Evolutionary conservation across 2,113 vertebrate genomes (phyloP).

Genomic region (Nymphicus hollandicus): DNA sequence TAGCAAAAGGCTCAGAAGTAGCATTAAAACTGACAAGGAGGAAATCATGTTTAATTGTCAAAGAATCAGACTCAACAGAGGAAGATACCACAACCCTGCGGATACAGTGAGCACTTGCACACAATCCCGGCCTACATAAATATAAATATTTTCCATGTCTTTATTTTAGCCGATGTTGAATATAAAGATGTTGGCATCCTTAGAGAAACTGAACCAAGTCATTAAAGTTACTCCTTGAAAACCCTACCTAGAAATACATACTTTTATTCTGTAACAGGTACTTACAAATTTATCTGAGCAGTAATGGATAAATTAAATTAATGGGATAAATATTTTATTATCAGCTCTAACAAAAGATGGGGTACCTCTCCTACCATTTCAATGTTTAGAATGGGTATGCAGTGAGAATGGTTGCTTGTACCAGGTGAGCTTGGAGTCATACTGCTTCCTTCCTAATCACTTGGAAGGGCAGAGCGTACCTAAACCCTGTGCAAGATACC

Average conservation of each 20-base stretch:
- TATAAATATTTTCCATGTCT: background rate
- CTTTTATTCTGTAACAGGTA: constrained; percentile 17
- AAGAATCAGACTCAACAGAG: background rate
- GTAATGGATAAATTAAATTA: background rate
- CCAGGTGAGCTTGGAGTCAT: constrained; percentile 2
- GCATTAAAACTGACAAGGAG: background rate
- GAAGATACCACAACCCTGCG: background rate
- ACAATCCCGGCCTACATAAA: background rate
- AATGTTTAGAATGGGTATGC: background rate
- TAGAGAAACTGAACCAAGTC: background rate
- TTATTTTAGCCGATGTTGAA: background rate
- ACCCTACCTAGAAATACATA: background rate
- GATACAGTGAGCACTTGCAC: background rate
- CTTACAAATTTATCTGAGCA: constrained; percentile 7
- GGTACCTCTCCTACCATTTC: constrained; percentile 18
- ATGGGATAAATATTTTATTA: background rate
- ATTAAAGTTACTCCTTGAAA: background rate
- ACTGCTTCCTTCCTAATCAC: background rate
- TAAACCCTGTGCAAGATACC: constrained; percentile 5
- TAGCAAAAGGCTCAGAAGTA: background rate
- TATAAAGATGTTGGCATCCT: background rate
- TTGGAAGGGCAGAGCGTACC: constrained; percentile 31
- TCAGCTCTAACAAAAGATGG: background rate
- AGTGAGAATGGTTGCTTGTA: background rate
- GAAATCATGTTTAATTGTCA: background rate